Percentiles rank a stretch among this genome's conserved stretches.
Evolutionary conservation across 2,797 vertebrate species (phyloP).

Genomic region (Ctenochaetus hawaiiensis): DNA sequence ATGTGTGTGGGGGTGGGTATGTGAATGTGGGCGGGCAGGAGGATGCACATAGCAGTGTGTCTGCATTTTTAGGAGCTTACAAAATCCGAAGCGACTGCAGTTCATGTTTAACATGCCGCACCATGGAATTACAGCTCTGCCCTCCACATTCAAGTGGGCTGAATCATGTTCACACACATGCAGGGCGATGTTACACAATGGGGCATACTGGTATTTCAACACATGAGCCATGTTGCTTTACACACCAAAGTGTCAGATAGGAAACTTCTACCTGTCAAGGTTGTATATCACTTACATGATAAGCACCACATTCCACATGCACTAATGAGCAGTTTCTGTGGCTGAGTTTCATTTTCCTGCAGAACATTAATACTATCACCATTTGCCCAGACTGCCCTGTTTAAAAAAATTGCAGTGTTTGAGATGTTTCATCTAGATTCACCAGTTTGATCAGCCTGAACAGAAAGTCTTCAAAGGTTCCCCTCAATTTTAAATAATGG

Average conservation of each 20-base stretch:
- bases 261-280: neutral
- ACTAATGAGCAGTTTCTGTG: slow-evolving; percentile 7
- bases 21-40: neutral
- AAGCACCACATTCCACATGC: slow-evolving; percentile 29
- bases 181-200: slow-evolving; percentile 27
- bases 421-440: slow-evolving; percentile 7
- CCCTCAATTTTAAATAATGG: neutral
- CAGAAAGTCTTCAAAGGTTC: neutral
- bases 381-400: slow-evolving; percentile 6
- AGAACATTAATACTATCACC: neutral
- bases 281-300: slow-evolving; percentile 12
- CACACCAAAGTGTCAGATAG: neutral
- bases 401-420: slow-evolving; percentile 27
- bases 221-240: slow-evolving; percentile 16
- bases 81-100: slow-evolving; percentile 44
- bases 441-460: neutral
- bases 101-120: slow-evolving; percentile 55
- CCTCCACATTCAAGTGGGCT: slow-evolving; percentile 30
- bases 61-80: slow-evolving; percentile 30
- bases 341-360: slow-evolving; percentile 21
- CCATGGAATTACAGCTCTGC: slow-evolving; percentile 41
- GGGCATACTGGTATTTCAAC: neutral
- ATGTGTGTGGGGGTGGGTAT: slow-evolving; percentile 2
- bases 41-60: slow-evolving; percentile 18
- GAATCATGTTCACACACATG: slow-evolving; percentile 40